Percentiles rank a stretch among this genome's conserved stretches.
These are phyloP conservation scores for Calyptomena viridis DNA, from an alignment of 2,113 vertebrate species.

Conservation along the genomic window DNA sequence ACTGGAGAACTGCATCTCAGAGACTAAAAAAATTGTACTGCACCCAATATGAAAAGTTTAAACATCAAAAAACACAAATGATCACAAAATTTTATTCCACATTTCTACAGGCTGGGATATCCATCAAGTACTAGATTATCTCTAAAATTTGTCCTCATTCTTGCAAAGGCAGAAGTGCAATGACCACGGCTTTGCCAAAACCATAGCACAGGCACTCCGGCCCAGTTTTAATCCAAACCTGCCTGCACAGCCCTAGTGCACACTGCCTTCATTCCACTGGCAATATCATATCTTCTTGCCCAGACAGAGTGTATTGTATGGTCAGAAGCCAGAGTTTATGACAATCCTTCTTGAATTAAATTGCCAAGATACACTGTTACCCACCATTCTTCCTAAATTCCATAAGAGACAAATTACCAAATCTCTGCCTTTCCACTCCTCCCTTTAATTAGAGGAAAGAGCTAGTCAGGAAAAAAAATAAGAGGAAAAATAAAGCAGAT, in stretches of 20 bases:
- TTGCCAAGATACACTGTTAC: neutral
- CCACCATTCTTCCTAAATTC: neutral
- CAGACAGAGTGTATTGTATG: conserved; percentile 34
- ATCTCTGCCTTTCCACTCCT: neutral
- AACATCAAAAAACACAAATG: neutral
- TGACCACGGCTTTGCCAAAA: neutral
- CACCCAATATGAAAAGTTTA: neutral
- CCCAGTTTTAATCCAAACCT: neutral
- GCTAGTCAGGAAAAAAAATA: neutral
- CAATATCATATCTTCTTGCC: conserved; percentile 23
- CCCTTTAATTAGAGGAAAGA: neutral
- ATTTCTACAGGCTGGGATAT: neutral
- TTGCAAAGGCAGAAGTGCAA: neutral
- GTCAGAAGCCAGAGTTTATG: conserved; percentile 47
- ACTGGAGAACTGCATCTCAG: neutral
- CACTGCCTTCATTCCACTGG: neutral
- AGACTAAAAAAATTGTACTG: neutral
- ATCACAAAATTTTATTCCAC: neutral
- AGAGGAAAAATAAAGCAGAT: neutral
- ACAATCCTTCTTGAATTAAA: conserved; percentile 33
- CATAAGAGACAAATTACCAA: neutral
- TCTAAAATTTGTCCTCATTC: neutral
- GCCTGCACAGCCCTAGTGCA: neutral
- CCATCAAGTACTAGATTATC: neutral
- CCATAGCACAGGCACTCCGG: neutral